phyloP scores from a whole-genome alignment of 2,797 vertebrate species.

The Channallabes apus region DNA sequence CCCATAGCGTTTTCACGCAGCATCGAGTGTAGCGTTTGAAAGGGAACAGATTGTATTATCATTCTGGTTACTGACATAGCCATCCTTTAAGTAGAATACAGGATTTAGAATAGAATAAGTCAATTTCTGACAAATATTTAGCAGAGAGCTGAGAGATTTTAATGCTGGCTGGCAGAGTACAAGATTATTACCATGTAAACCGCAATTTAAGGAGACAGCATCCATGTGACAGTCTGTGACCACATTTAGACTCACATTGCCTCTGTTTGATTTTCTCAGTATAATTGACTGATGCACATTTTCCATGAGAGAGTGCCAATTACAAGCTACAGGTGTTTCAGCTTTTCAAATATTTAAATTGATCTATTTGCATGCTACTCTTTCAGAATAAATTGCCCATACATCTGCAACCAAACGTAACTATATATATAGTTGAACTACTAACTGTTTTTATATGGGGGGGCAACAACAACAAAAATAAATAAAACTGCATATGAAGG shows the following conservation, averaged over 20 bases:
- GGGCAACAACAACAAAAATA: neutral
- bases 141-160: neutral
- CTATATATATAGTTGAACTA: neutral
- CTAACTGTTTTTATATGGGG: no score
- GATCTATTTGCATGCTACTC: constrained; percentile 1
- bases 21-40: no score
- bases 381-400: neutral
- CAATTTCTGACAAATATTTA: neutral
- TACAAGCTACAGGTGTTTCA: neutral
- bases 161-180: neutral
- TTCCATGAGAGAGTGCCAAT: neutral
- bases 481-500: neutral
- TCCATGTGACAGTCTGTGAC: neutral
- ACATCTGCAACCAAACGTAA: neutral
- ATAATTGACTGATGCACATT: neutral
- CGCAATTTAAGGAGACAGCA: neutral
- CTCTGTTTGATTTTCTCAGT: neutral
- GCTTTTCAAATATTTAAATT: constrained; percentile 1
- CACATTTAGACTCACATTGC: constrained; percentile 9
- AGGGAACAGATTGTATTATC: neutral
- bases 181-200: neutral
- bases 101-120: no score
- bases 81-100: neutral
- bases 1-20: no score
- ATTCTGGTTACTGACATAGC: neutral